Evolutionary conservation across 2,797 vertebrate genomes (phyloP).

Genomic region (Thunnus albacares): DNA sequence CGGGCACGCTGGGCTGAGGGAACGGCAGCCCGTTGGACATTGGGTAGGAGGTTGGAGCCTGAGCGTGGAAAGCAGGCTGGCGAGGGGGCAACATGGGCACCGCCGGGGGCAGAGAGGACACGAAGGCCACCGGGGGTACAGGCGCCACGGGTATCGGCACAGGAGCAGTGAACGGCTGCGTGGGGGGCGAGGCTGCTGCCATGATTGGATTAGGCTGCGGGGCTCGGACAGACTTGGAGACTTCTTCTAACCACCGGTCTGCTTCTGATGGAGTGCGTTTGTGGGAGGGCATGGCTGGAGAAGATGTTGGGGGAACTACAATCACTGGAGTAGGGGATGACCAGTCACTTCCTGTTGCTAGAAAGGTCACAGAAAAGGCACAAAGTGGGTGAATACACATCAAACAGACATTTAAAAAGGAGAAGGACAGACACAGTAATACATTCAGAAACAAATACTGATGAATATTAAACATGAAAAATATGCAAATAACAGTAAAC

Average conservation of each 20-base stretch:
- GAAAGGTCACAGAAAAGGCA: not conserved
- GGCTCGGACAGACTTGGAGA: conserved; percentile 92
- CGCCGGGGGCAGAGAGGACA: conserved; percentile 85
- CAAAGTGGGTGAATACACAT: not conserved
- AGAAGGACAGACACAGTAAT: not conserved
- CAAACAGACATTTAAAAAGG: not conserved
- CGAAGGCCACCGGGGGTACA: conserved; percentile 85
- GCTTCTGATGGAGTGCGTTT: conserved; percentile 96
- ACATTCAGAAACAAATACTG: not conserved
- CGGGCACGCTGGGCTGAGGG: conserved; percentile 90
- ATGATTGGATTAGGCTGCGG: conserved; percentile 80
- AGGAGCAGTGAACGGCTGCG: conserved; percentile 66
- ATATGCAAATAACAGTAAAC: conserved; percentile 1
- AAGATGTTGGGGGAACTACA: conserved; percentile 74
- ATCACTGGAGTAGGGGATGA: conserved; percentile 74
- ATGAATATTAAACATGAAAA: not conserved
- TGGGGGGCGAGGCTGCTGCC: conserved; percentile 49
- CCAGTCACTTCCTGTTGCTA: conserved; percentile 87
- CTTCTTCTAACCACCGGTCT: conserved; percentile 98
- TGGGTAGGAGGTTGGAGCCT: conserved; percentile 85
- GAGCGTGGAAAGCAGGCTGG: conserved; percentile 89
- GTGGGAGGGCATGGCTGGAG: conserved; percentile 85
- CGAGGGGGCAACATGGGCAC: conserved; percentile 90
- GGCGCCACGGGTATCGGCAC: conserved; percentile 77
- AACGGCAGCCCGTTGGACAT: conserved; percentile 93